These are phyloP conservation scores for Myotis planiceps DNA, from an alignment of 2,797 vertebrate genomes.

Conservation along the genomic window DNA sequence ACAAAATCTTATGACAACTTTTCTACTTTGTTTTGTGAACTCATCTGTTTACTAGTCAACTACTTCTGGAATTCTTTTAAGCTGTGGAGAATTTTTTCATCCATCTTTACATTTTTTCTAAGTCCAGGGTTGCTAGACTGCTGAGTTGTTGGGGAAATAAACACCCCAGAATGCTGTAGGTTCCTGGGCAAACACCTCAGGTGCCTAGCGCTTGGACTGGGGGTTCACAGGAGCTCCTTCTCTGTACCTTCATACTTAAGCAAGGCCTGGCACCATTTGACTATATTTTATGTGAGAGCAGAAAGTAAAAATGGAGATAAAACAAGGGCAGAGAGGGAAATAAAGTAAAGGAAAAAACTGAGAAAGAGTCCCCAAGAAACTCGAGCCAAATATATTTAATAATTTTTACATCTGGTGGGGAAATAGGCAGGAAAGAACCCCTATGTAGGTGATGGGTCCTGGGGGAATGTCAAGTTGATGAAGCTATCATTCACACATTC, in stretches of 20 bases:
- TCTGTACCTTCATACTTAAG: background rate
- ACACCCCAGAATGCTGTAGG: background rate
- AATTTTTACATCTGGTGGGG: constrained; percentile 77
- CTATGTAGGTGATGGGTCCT: constrained; percentile 55
- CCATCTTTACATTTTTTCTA: background rate
- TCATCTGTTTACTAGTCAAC: background rate
- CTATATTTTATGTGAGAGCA: background rate
- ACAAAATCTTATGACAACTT: background rate
- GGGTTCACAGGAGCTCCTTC: background rate
- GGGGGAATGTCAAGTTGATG: constrained; percentile 64
- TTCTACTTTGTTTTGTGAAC: background rate
- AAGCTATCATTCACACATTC: constrained; percentile 70
- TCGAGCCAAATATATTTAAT: constrained; percentile 64
- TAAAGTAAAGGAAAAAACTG: background rate
- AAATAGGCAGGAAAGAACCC: constrained; percentile 71
- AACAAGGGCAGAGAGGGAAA: constrained; percentile 9
- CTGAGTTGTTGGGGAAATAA: background rate
- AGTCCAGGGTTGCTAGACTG: background rate
- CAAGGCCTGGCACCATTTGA: background rate
- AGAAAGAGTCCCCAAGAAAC: constrained; percentile 56
- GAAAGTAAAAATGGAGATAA: constrained; percentile 33
- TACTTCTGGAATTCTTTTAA: background rate
- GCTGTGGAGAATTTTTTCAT: background rate
- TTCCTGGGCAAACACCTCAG: background rate
- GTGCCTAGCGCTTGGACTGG: background rate